These are phyloP conservation scores for Anorthoa munda DNA, from an alignment of 2,888 invertebrate species.

Conservation along the genomic window DNA sequence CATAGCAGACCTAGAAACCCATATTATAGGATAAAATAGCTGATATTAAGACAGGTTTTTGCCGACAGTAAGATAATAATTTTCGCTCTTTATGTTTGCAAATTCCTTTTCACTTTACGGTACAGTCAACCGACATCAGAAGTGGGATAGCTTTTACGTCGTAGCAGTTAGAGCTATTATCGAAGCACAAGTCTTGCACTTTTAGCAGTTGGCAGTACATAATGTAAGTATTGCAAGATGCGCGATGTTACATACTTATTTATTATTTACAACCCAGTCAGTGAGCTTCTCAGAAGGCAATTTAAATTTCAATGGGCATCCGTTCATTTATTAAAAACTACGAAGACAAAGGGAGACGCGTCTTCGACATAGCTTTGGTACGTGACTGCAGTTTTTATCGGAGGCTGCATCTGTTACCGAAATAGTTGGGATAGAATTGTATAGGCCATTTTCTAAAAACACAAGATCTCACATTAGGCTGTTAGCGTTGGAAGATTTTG, in stretches of 20 bases:
- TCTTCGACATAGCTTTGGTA: constrained; percentile 42
- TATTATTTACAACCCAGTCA: constrained; percentile 27
- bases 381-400: constrained; percentile 57
- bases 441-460: background rate
- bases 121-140: background rate
- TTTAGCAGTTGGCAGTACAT: background rate
- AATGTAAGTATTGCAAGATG: constrained; percentile 1
- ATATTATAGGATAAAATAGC: constrained; percentile 11
- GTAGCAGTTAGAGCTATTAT: background rate
- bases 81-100: constrained; percentile 16
- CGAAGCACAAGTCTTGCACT: background rate
- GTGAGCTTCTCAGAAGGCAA: constrained; percentile 57
- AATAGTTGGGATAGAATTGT: constrained; percentile 7
- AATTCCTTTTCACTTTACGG: constrained; percentile 20
- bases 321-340: constrained; percentile 62
- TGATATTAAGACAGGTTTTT: constrained; percentile 1
- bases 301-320: constrained; percentile 67
- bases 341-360: constrained; percentile 56
- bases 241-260: constrained; percentile 6
- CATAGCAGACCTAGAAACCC: constrained; percentile 7
- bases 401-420: constrained; percentile 14
- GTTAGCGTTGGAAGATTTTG: background rate
- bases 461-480: background rate
- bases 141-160: background rate
- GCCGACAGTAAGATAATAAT: constrained; percentile 13